A percentile compares a stretch with the other conserved stretches of the same genome.
phyloP scores from a whole-genome alignment of 2,797 vertebrate genomes.

The Champsocephalus esox region DNA sequence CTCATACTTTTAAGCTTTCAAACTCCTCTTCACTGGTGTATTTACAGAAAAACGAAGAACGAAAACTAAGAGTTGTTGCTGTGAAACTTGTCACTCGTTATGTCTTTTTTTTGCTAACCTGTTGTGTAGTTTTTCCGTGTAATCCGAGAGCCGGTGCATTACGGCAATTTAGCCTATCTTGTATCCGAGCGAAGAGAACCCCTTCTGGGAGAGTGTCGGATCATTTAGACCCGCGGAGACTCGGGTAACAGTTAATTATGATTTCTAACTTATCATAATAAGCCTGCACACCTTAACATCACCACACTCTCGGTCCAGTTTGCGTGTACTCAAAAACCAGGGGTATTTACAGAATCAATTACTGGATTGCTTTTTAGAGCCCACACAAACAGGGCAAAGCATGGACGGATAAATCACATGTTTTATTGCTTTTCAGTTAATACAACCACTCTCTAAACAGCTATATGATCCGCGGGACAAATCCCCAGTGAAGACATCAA shows the following conservation, averaged over 20 bases:
- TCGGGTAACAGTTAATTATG: conserved; percentile 27
- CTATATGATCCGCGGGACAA: conserved; percentile 68
- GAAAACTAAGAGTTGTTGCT: not conserved
- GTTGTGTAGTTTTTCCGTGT: conserved; percentile 66
- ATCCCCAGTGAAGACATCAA: conserved; percentile 70
- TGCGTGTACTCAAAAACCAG: conserved; percentile 17
- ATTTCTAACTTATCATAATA: conserved; percentile 41
- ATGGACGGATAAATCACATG: conserved; percentile 50
- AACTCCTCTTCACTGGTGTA: not conserved
- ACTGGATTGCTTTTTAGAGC: conserved; percentile 57
- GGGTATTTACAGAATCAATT: conserved; percentile 50
- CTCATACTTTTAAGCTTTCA: conserved; percentile 31
- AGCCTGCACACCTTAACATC: conserved; percentile 15
- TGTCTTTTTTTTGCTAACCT: conserved; percentile 61
- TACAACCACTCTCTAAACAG: conserved; percentile 49
- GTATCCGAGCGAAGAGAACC: conserved; percentile 38
- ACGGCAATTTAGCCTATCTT: conserved; percentile 41
- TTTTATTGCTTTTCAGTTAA: conserved; percentile 53
- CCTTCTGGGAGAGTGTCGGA: conserved; percentile 16
- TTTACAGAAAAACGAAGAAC: not conserved
- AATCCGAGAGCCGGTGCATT: conserved; percentile 46
- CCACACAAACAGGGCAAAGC: not conserved
- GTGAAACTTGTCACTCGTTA: conserved; percentile 25
- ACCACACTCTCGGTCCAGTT: conserved; percentile 15
- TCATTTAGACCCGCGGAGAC: conserved; percentile 4